Percentiles rank a stretch among this genome's conserved stretches.
Evolutionary conservation across 1,140 invertebrate species (phyloP).

Genomic region (Ceratina australensis): DNA sequence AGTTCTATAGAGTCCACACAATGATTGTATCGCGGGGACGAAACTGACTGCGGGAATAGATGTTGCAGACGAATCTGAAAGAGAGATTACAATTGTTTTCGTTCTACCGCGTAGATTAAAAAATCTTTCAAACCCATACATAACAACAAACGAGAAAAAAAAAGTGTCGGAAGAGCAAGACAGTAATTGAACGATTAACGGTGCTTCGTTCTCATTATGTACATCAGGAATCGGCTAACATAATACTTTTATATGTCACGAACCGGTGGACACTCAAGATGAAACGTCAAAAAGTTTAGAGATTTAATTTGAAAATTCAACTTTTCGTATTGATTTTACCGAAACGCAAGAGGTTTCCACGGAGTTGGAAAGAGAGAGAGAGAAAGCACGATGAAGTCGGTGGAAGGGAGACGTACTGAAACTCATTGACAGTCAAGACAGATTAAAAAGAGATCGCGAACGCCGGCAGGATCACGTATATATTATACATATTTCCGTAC

Average conservation of each 20-base stretch:
- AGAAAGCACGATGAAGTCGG: background rate
- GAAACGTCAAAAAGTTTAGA: background rate
- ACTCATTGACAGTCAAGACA: too few relatives aligned
- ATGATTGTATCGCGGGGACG: conserved; percentile 65
- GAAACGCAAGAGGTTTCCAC: background rate
- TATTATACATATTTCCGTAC: conserved; percentile 62
- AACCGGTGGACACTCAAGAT: background rate
- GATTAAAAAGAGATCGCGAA: conserved; percentile 1
- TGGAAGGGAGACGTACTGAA: background rate
- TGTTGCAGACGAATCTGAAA: conserved; percentile 75
- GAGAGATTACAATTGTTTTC: background rate
- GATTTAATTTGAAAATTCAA: background rate
- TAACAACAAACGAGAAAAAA: background rate
- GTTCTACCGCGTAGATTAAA: background rate
- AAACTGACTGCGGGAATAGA: conserved; percentile 72
- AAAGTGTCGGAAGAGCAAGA: conserved; percentile 14
- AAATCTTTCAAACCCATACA: background rate
- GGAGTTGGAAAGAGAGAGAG: background rate
- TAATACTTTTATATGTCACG: background rate
- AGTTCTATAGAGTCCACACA: conserved; percentile 74
- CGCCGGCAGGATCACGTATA: background rate
- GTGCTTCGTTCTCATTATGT: conserved; percentile 30
- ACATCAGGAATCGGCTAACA: background rate
- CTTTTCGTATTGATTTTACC: background rate
- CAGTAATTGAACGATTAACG: conserved; percentile 32